phyloP scores from a whole-genome alignment of 2,113 vertebrate genomes.

The Mobula birostris region DNA sequence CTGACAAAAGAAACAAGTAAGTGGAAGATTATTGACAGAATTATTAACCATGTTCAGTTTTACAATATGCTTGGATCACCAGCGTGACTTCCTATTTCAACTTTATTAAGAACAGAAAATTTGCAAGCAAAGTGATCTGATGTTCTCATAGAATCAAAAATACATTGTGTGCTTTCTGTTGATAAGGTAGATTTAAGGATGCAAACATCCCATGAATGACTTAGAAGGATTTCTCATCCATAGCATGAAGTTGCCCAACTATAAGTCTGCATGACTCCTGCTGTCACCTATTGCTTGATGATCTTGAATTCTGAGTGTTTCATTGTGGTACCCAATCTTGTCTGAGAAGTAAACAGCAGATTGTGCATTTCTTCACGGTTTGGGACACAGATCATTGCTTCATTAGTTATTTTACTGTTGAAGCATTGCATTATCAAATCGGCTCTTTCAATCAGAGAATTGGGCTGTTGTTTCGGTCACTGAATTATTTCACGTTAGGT shows the following conservation, averaged over 20 bases:
- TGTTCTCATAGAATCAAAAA: background rate
- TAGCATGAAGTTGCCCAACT: background rate
- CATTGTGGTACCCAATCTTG: background rate
- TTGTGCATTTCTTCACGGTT: too few relatives aligned
- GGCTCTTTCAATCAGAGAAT: background rate
- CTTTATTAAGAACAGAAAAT: background rate
- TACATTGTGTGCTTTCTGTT: background rate
- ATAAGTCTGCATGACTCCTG: background rate
- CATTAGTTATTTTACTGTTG: background rate
- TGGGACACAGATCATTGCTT: too few relatives aligned
- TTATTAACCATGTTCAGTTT: background rate
- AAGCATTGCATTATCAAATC: background rate
- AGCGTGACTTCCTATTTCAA: background rate
- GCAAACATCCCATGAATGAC: background rate
- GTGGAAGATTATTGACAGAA: too few relatives aligned
- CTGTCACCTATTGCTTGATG: background rate
- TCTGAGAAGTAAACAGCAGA: background rate
- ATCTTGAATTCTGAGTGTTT: background rate
- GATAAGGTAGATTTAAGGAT: background rate
- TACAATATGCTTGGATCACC: background rate
- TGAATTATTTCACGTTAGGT: background rate
- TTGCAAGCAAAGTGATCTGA: background rate
- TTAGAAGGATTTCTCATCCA: background rate
- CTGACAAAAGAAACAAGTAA: too few relatives aligned
- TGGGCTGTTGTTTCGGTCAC: background rate